A percentile compares a stretch with the other conserved stretches of the same genome.
Evolutionary conservation across 53 echinoderm and acorn worm species (phyloP).

Genomic region (Apostichopus leukothele): DNA sequence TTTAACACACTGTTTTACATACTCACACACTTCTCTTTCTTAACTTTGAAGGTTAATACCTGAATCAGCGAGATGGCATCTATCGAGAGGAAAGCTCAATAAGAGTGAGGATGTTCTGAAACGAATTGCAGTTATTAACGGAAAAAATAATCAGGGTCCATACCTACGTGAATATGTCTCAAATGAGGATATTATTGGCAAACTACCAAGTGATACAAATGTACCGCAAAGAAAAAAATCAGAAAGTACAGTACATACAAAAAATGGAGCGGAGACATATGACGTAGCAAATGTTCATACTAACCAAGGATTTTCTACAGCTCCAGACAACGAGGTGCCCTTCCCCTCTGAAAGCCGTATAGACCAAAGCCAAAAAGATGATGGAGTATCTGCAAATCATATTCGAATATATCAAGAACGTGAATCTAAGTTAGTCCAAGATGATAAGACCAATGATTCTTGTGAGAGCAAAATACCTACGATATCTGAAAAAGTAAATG

Average conservation of each 20-base stretch:
- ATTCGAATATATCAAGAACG: not conserved
- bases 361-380: not conserved
- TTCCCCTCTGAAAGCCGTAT: not conserved
- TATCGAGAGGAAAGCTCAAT: not conserved
- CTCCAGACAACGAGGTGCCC: not conserved
- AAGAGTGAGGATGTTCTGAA: conserved; percentile 2
- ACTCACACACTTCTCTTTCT: too few relatives aligned
- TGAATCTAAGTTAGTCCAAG: not conserved
- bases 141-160: not conserved
- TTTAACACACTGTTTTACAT: too few relatives aligned
- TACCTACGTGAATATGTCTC: not conserved
- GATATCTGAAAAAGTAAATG: not conserved
- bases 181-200: not conserved
- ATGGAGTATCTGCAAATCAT: not conserved
- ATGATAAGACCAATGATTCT: not conserved
- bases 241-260: not conserved
- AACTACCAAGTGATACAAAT: not conserved
- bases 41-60: not conserved
- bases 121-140: conserved; percentile 6
- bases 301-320: not conserved
- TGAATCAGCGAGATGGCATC: conserved; percentile 23
- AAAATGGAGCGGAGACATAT: not conserved
- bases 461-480: not conserved
- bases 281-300: not conserved
- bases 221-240: not conserved